Conservation (phyloP, 2,888 invertebrate species). For the Zelleria hepariella region DNA sequence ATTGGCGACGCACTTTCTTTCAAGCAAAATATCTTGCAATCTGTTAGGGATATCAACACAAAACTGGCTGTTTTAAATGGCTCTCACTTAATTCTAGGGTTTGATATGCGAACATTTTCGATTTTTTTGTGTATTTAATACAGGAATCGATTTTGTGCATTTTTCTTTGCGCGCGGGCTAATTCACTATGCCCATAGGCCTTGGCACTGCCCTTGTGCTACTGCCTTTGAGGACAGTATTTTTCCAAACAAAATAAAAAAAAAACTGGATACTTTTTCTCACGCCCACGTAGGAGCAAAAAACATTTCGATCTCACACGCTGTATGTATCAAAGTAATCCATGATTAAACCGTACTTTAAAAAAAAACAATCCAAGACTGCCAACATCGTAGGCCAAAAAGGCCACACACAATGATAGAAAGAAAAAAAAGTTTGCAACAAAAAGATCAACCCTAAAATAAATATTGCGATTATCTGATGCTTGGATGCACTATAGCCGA, state of each 20-base stretch:
- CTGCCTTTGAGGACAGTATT: neutral
- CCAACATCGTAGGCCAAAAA: constrained; percentile 22
- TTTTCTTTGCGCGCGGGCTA: too few species aligned
- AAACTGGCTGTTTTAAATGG: too few species aligned
- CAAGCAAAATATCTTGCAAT: too few species aligned
- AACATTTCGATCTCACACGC: neutral
- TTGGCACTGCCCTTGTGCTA: neutral
- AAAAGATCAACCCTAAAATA: constrained; percentile 25
- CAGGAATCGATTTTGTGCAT: too few species aligned
- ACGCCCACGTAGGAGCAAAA: neutral
- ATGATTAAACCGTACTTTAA: neutral
- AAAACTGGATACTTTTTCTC: neutral
- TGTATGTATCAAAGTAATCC: neutral
- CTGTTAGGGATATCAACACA: too few species aligned
- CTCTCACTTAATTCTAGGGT: too few species aligned
- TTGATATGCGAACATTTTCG: too few species aligned
- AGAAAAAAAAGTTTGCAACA: neutral
- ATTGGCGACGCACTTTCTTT: too few species aligned
- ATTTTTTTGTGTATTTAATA: too few species aligned
- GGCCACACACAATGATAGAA: constrained; percentile 39
- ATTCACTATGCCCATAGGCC: too few species aligned
- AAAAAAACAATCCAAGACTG: neutral
- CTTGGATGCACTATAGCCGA: constrained; percentile 58
- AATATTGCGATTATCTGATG: constrained; percentile 28
- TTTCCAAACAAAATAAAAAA: neutral